Percentiles rank a stretch among this genome's conserved stretches.
Conservation (phyloP, 1,140 invertebrate genomes). For the Muscidifurax raptorellus region DNA sequence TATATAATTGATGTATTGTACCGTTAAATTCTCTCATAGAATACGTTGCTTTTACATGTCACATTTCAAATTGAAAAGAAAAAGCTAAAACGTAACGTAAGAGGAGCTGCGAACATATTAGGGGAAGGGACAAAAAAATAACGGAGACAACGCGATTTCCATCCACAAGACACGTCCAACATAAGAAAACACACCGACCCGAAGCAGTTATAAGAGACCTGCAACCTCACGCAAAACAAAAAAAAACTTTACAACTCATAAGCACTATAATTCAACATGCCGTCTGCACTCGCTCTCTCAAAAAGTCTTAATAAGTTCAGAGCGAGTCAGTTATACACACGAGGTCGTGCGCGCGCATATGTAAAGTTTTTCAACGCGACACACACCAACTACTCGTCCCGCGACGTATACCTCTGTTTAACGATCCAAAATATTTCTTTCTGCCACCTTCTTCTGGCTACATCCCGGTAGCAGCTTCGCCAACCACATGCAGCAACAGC, state of each 20-base stretch:
- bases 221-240: not conserved
- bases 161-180: not conserved
- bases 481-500: not conserved
- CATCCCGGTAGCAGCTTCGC: not conserved
- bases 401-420: conserved; percentile 11
- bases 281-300: not conserved
- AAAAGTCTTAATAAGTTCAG: not conserved
- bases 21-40: too few species aligned
- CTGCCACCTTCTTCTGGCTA: conserved; percentile 56
- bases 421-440: conserved; percentile 31
- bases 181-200: not conserved
- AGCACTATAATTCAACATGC: not conserved
- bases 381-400: not conserved
- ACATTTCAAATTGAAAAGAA: not conserved
- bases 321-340: not conserved
- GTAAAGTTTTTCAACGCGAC: not conserved
- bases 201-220: not conserved
- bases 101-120: too few species aligned
- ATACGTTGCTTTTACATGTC: too few species aligned
- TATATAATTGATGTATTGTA: too few species aligned
- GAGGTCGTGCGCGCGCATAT: not conserved
- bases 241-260: not conserved
- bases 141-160: not conserved
- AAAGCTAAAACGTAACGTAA: too few species aligned
- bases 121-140: not conserved